Conservation (phyloP, 2,888 invertebrate genomes). For the Clunio marinus region DNA sequence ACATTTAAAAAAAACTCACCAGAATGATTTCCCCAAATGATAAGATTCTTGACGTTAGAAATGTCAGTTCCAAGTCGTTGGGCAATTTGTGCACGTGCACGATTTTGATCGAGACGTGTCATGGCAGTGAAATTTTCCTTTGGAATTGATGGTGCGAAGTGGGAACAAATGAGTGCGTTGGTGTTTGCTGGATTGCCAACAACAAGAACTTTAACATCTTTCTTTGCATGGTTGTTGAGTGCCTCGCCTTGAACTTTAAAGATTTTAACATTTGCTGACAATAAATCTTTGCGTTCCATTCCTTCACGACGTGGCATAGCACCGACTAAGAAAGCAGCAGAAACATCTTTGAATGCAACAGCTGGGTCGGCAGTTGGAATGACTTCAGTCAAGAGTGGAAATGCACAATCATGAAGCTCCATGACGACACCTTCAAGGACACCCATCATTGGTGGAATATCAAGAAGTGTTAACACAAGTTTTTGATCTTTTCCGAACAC, state of each 20-base stretch:
- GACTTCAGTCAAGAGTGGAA: slow-evolving; percentile 80
- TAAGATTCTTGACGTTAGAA: slow-evolving; percentile 77
- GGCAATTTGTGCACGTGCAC: slow-evolving; percentile 86
- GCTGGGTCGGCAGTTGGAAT: slow-evolving; percentile 83
- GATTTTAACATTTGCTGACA: slow-evolving; percentile 96
- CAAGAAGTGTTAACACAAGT: slow-evolving; percentile 82
- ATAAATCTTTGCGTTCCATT: slow-evolving; percentile 97
- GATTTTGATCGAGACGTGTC: slow-evolving; percentile 97
- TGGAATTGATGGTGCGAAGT: slow-evolving; percentile 94
- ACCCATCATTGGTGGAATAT: slow-evolving; percentile 92
- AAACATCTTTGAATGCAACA: slow-evolving; percentile 92
- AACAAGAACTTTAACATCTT: slow-evolving; percentile 89
- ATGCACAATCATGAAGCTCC: slow-evolving; percentile 94
- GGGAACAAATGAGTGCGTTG: slow-evolving; percentile 91
- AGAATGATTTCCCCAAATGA: slow-evolving; percentile 99
- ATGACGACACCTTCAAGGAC: slow-evolving; percentile 97
- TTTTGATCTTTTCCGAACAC: slow-evolving; percentile 89
- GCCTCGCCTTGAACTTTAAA: slow-evolving; percentile 67
- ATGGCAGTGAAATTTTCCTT: slow-evolving; percentile 95
- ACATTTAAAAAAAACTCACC: neutral
- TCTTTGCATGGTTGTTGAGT: slow-evolving; percentile 82
- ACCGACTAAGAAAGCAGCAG: slow-evolving; percentile 94
- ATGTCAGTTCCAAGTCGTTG: slow-evolving; percentile 65
- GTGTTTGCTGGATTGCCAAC: slow-evolving; percentile 99
- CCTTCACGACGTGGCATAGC: slow-evolving; percentile 97